Percentiles rank a stretch among this genome's conserved stretches.
Evolutionary conservation across 2,797 vertebrate species (phyloP).

Genomic region (Sebastes wilsoni): DNA sequence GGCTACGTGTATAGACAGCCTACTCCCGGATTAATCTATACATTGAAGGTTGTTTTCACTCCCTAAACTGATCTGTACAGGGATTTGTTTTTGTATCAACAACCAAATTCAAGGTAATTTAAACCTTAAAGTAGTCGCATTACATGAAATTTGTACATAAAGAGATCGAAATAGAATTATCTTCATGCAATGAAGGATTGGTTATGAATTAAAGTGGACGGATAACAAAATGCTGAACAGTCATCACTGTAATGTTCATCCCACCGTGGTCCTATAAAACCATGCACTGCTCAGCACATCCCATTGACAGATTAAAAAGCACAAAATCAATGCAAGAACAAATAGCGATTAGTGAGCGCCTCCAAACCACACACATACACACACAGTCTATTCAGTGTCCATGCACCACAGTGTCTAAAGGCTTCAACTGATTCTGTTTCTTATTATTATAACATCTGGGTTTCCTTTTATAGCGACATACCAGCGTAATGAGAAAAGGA

Average conservation of each 20-base stretch:
- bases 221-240: not conserved
- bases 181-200: not conserved
- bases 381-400: not conserved
- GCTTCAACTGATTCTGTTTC: not conserved
- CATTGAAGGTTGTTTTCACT: not conserved
- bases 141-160: not conserved
- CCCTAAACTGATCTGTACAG: not conserved
- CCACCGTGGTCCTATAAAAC: no score
- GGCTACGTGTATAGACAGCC: not conserved
- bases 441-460: not conserved
- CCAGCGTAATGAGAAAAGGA: not conserved
- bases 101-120: not conserved
- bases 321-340: slow-evolving; percentile 3
- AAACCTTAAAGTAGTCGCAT: not conserved
- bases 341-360: not conserved
- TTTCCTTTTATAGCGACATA: not conserved
- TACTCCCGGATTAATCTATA: not conserved
- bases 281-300: not conserved
- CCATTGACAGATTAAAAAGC: slow-evolving; percentile 10
- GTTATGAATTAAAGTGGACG: not conserved
- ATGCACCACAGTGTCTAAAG: not conserved
- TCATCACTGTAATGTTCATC: not conserved
- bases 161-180: not conserved
- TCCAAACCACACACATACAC: not conserved
- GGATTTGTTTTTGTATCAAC: not conserved